phyloP scores from a whole-genome alignment of 2,888 invertebrate genomes.

The Melitaea athalia region DNA sequence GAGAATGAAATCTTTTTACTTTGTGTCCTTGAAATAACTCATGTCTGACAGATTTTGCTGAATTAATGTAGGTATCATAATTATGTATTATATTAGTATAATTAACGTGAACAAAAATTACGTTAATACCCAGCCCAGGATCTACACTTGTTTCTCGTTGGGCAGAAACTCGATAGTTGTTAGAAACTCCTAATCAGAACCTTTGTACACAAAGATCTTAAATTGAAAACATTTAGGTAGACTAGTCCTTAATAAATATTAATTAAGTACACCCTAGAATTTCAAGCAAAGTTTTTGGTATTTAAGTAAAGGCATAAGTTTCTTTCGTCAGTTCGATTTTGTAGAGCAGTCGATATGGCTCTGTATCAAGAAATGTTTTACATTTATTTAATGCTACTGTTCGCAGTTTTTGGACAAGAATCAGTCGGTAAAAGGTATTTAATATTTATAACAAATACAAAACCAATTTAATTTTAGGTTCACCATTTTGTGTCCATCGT shows the following conservation, averaged over 20 bases:
- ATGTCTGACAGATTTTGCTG: too few relatives aligned
- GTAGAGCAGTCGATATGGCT: constrained; percentile 15
- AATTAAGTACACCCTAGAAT: not conserved
- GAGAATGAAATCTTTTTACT: too few relatives aligned
- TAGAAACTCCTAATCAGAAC: too few relatives aligned
- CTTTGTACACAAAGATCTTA: not conserved
- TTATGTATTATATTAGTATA: too few relatives aligned
- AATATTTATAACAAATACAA: not conserved
- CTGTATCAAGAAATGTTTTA: constrained; percentile 8
- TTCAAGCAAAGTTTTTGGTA: constrained; percentile 15
- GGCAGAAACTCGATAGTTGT: too few relatives aligned
- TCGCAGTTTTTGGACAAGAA: constrained; percentile 21
- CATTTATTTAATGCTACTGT: constrained; percentile 13
- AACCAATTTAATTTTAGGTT: not conserved
- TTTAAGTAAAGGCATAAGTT: constrained; percentile 24
- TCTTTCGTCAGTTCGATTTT: constrained; percentile 11
- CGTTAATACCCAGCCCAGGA: too few relatives aligned
- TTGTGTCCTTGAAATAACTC: too few relatives aligned
- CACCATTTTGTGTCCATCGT: too few relatives aligned
- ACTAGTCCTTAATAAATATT: not conserved
- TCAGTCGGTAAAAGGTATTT: constrained; percentile 24
- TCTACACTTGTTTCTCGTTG: too few relatives aligned
- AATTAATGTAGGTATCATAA: too few relatives aligned
- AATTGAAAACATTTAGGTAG: not conserved
- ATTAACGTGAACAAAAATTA: too few relatives aligned